These are phyloP conservation scores for Spatula clypeata DNA, from an alignment of 2,797 vertebrate species.

Conservation along the genomic window DNA sequence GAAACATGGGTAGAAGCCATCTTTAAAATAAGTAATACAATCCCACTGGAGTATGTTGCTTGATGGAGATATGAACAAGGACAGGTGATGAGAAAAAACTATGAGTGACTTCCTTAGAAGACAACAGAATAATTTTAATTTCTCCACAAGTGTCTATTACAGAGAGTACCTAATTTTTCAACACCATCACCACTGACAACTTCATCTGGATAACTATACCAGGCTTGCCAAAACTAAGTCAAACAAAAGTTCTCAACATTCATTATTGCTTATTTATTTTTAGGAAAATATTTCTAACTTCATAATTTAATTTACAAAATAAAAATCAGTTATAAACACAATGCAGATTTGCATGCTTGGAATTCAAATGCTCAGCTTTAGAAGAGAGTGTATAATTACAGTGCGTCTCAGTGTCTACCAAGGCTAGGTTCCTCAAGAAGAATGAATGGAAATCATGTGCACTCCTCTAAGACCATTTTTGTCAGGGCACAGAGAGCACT, in stretches of 20 bases:
- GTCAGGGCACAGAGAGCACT: neutral
- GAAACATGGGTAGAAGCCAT: neutral
- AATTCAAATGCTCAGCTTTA: neutral
- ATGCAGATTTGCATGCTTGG: neutral
- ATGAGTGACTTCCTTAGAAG: neutral
- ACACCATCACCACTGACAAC: neutral
- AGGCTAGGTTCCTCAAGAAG: rapidly evolving
- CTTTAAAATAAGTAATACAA: neutral
- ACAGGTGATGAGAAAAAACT: neutral
- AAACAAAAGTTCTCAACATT: neutral
- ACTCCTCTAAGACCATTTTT: neutral
- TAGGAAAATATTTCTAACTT: neutral
- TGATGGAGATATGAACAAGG: neutral
- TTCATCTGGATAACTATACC: neutral
- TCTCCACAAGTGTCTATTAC: neutral
- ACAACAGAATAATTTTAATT: neutral
- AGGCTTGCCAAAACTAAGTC: neutral
- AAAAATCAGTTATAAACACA: neutral
- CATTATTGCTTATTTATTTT: neutral
- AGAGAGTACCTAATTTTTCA: neutral
- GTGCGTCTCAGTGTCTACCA: neutral
- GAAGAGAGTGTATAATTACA: neutral
- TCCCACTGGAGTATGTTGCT: neutral
- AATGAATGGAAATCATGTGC: neutral
- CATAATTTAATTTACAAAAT: neutral